A percentile compares a stretch with the other conserved stretches of the same genome.
Evolutionary conservation across 2,113 vertebrate species (phyloP).

Genomic region (Willisornis vidua): DNA sequence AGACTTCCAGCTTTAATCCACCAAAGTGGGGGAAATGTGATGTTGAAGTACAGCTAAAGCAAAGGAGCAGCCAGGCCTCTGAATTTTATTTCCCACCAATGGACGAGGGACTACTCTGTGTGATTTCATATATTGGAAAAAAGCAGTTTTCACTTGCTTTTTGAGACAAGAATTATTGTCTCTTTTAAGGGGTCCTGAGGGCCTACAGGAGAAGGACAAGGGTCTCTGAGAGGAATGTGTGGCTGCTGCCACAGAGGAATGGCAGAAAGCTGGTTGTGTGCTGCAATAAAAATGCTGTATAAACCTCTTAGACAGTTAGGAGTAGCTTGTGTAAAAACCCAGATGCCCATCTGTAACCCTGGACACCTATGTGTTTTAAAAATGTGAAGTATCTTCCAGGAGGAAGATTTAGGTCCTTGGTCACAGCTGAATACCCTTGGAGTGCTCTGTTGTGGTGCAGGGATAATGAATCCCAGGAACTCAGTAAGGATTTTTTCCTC

Average conservation of each 20-base stretch:
- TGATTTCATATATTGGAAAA: background rate
- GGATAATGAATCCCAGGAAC: background rate
- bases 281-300: background rate
- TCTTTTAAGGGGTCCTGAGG: background rate
- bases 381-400: background rate
- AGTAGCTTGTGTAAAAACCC: background rate
- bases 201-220: background rate
- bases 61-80: background rate
- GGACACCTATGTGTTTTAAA: background rate
- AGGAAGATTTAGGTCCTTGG: background rate
- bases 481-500: background rate
- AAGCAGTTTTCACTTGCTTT: background rate
- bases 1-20: constrained; percentile 22
- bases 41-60: background rate
- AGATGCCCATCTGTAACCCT: background rate
- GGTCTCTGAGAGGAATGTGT: background rate
- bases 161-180: background rate
- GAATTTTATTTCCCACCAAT: background rate
- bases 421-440: background rate
- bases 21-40: background rate
- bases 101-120: background rate
- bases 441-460: background rate
- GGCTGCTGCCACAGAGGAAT: background rate
- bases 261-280: background rate
- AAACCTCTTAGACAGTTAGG: background rate